These are phyloP conservation scores for Enteromius radiatus DNA, from an alignment of 2,797 vertebrate species.

Conservation along the genomic window DNA sequence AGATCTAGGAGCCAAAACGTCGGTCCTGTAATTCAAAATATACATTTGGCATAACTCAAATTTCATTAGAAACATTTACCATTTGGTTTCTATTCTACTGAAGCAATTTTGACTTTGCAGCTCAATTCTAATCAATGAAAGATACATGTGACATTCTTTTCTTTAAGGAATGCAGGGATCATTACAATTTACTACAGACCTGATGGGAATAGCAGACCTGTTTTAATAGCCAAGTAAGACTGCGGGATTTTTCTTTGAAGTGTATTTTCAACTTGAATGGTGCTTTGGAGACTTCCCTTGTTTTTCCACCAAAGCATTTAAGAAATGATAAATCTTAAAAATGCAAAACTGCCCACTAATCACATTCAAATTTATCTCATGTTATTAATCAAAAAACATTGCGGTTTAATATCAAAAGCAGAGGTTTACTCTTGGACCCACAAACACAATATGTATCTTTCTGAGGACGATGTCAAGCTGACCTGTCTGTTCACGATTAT, in stretches of 20 bases:
- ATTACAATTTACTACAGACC: constrained; percentile 38
- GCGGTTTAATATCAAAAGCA: constrained; percentile 39
- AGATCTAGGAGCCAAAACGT: constrained; percentile 58
- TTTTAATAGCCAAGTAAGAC: constrained; percentile 31
- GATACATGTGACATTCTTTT: constrained; percentile 20
- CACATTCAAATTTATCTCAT: constrained; percentile 29
- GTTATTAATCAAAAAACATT: constrained; percentile 2
- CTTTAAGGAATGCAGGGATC: constrained; percentile 12
- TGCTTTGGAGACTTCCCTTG: constrained; percentile 15
- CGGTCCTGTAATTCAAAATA: constrained; percentile 36
- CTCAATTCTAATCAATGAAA: constrained; percentile 35
- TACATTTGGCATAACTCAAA: constrained; percentile 30
- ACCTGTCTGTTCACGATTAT: constrained; percentile 53
- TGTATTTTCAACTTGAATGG: constrained; percentile 17
- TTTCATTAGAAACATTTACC: constrained; percentile 52
- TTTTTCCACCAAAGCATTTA: constrained; percentile 6
- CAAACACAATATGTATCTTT: constrained; percentile 34
- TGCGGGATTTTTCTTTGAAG: constrained; percentile 18
- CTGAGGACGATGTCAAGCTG: constrained; percentile 54
- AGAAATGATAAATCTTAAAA: constrained; percentile 7
- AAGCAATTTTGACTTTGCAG: constrained; percentile 18
- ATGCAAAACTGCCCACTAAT: constrained; percentile 18
- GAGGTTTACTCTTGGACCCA: constrained; percentile 5
- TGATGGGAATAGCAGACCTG: constrained; percentile 59
- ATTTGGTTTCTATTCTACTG: constrained; percentile 28